A percentile compares a stretch with the other conserved stretches of the same genome.
These are phyloP conservation scores for Todus mexicanus DNA, from an alignment of 2,797 vertebrate species.

Conservation along the genomic window DNA sequence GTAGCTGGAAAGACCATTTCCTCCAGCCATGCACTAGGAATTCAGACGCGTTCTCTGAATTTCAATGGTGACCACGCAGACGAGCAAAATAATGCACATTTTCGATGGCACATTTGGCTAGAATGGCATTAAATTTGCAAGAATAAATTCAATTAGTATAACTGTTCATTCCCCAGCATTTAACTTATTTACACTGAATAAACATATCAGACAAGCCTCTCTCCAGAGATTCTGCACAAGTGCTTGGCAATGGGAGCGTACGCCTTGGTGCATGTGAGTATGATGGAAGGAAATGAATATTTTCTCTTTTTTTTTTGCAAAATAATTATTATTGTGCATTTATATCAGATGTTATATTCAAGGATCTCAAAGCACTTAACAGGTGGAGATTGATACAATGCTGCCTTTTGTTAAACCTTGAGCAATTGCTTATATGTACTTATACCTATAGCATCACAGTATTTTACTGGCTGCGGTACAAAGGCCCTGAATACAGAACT, in stretches of 20 bases:
- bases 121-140: conserved; percentile 45
- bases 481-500: background rate
- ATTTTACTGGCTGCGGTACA: background rate
- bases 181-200: conserved; percentile 61
- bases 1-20: background rate
- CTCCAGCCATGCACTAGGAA: background rate
- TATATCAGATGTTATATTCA: background rate
- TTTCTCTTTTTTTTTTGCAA: background rate
- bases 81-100: conserved; percentile 55
- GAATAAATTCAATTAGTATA: conserved; percentile 55
- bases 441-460: background rate
- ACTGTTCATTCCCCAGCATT: conserved; percentile 8
- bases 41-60: conserved; percentile 17
- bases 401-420: background rate
- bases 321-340: conserved; percentile 31
- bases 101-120: conserved; percentile 41
- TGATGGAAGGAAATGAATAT: conserved; percentile 8
- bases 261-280: background rate
- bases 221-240: conserved; percentile 14
- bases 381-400: background rate
- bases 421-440: background rate
- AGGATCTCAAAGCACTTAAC: background rate
- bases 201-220: conserved; percentile 43
- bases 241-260: conserved; percentile 11
- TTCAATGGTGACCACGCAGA: conserved; percentile 27